Evolutionary conservation across 1,140 invertebrate genomes (phyloP).

Genomic region (Drosophila nigrodunni): DNA sequence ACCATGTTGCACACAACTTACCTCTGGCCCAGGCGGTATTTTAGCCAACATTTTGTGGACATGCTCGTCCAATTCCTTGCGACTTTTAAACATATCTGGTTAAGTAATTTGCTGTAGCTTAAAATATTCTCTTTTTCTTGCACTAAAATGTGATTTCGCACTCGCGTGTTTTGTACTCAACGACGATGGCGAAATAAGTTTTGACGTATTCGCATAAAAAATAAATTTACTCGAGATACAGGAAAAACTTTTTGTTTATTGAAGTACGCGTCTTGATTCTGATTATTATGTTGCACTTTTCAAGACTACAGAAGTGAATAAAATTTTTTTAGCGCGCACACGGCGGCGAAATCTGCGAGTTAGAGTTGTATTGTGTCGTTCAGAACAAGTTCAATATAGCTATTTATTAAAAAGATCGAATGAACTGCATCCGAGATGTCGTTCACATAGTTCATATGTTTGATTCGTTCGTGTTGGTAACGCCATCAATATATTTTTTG

Average conservation of each 20-base stretch:
- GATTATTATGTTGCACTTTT: slow-evolving; percentile 9
- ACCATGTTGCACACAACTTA: slow-evolving; percentile 27
- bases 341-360: slow-evolving; percentile 27
- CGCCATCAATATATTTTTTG: too few species aligned
- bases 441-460: too few species aligned
- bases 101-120: background rate
- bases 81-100: slow-evolving; percentile 48
- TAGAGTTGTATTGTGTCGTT: background rate
- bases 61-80: slow-evolving; percentile 66
- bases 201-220: background rate
- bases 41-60: slow-evolving; percentile 60
- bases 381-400: too few species aligned
- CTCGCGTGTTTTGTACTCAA: slow-evolving; percentile 25
- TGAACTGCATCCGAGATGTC: too few species aligned
- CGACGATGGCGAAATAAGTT: background rate
- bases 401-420: too few species aligned
- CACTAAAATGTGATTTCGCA: slow-evolving; percentile 52
- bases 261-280: background rate
- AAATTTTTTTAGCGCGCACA: slow-evolving; percentile 45
- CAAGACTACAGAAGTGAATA: background rate
- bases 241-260: background rate
- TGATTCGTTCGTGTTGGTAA: too few species aligned
- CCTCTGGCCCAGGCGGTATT: slow-evolving; percentile 55
- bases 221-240: background rate
- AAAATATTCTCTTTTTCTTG: slow-evolving; percentile 16